These are phyloP conservation scores for Hydropsyche tenuis DNA, from an alignment of 1,140 invertebrate species.

Conservation along the genomic window DNA sequence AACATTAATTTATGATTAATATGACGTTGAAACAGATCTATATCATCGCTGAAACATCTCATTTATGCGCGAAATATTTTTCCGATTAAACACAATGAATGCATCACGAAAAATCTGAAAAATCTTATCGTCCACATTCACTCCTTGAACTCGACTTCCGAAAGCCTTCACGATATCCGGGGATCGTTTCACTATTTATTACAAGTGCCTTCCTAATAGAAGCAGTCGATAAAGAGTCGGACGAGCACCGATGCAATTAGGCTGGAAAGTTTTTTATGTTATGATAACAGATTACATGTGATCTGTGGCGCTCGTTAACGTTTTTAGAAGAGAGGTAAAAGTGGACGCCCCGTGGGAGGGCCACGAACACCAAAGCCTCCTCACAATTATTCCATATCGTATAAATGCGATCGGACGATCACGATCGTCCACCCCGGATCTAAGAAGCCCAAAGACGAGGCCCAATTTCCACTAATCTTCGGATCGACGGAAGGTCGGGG, in stretches of 20 bases:
- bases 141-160: constrained; percentile 10
- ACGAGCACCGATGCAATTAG: constrained; percentile 43
- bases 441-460: too few species aligned
- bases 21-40: too few species aligned
- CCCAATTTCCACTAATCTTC: too few species aligned
- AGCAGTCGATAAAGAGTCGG: constrained; percentile 45
- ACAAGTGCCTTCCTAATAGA: constrained; percentile 43
- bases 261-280: constrained; percentile 46
- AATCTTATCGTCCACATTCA: not conserved
- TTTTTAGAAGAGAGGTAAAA: constrained; percentile 23
- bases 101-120: not conserved
- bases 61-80: too few species aligned
- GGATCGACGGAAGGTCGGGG: too few species aligned
- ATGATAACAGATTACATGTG: constrained; percentile 43
- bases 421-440: too few species aligned
- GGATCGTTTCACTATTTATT: constrained; percentile 13
- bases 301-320: constrained; percentile 21
- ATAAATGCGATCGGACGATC: too few species aligned
- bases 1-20: too few species aligned
- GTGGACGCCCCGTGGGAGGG: constrained; percentile 8
- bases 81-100: too few species aligned
- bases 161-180: not conserved
- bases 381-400: too few species aligned
- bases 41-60: too few species aligned
- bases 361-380: not conserved